phyloP scores from a whole-genome alignment of 2,113 vertebrate species.

The Galbula dea region DNA sequence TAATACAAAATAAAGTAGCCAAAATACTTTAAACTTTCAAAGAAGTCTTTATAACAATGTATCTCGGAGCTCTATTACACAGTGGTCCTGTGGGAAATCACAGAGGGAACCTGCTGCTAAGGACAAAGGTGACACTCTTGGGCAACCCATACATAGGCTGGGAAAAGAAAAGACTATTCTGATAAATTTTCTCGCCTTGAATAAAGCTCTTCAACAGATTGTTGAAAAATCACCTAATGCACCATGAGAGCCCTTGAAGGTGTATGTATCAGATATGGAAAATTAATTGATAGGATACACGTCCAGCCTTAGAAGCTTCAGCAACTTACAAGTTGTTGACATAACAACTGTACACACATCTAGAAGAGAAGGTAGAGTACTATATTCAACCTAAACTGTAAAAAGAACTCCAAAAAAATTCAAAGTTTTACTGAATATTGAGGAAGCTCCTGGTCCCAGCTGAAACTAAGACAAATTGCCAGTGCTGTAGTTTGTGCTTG shows the following conservation, averaged over 20 bases:
- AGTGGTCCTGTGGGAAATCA: not conserved
- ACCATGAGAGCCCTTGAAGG: not conserved
- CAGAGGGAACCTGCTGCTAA: not conserved
- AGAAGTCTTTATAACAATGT: not conserved
- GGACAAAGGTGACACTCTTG: not conserved
- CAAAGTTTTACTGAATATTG: not conserved
- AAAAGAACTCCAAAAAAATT: not conserved
- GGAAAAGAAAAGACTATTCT: not conserved
- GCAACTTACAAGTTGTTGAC: not conserved
- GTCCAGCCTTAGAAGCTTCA: not conserved
- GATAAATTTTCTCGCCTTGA: not conserved
- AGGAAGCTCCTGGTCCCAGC: not conserved
- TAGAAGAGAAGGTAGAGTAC: not conserved
- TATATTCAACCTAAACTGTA: not conserved
- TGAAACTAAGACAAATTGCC: not conserved
- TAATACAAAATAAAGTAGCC: not conserved
- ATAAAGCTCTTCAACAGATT: not conserved
- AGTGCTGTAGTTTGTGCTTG: not conserved
- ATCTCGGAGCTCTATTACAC: fast-evolving
- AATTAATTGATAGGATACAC: not conserved
- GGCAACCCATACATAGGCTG: not conserved
- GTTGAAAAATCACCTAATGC: not conserved
- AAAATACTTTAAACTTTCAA: not conserved
- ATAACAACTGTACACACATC: not conserved
- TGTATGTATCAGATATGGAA: not conserved